phyloP scores from a whole-genome alignment of 2,113 vertebrate genomes.

The Leptobrachium ailaonicum region DNA sequence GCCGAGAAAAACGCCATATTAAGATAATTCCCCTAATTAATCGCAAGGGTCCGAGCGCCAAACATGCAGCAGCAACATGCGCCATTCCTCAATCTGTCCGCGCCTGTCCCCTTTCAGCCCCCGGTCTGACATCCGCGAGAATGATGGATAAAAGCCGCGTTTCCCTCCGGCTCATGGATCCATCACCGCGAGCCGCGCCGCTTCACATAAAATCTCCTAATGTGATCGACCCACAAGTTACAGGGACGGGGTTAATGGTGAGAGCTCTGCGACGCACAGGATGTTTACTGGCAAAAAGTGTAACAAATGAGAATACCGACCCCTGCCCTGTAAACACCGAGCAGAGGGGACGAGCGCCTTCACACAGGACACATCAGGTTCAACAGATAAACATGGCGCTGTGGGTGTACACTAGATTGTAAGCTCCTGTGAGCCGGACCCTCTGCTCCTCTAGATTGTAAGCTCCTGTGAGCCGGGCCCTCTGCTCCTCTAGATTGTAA shows the following conservation, averaged over 20 bases:
- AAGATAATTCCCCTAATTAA: slow-evolving; percentile 14
- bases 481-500: too few species aligned
- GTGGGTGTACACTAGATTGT: too few species aligned
- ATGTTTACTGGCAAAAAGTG: background rate
- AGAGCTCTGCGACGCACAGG: background rate
- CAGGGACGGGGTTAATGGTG: background rate
- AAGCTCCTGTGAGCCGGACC: too few species aligned
- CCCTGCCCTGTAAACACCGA: background rate
- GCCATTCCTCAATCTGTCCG: background rate
- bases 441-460: too few species aligned
- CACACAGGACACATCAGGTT: too few species aligned
- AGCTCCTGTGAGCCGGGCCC: too few species aligned
- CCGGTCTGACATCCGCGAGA: background rate
- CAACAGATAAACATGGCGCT: too few species aligned
- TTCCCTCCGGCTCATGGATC: background rate
- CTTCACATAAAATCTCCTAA: slow-evolving; percentile 11
- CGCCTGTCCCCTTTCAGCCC: background rate
- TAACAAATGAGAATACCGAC: background rate
- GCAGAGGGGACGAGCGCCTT: too few species aligned
- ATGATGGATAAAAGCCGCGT: background rate
- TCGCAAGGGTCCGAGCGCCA: background rate
- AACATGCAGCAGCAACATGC: background rate
- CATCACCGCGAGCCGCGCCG: background rate
- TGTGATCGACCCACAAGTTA: slow-evolving; percentile 5
- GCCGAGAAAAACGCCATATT: background rate